Conservation (phyloP, 1,140 invertebrate genomes). For the Agraylea sexmaculata region DNA sequence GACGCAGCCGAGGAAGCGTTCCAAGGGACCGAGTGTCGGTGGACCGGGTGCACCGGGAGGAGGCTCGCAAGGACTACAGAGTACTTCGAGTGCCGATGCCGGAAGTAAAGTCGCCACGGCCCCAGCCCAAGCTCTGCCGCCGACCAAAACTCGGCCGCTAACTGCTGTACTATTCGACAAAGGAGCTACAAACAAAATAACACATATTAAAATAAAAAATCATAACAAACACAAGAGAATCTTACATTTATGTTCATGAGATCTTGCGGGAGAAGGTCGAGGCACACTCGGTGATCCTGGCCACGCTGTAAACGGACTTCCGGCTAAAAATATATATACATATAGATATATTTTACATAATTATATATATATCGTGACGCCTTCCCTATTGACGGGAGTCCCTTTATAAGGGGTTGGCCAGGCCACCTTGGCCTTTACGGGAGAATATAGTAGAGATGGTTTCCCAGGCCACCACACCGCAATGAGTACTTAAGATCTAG, state of each 20-base stretch:
- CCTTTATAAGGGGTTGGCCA: too few relatives aligned
- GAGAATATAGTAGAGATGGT: too few relatives aligned
- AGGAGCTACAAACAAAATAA: conserved; percentile 5
- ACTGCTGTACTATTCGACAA: conserved; percentile 14
- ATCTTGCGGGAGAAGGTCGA: conserved; percentile 60
- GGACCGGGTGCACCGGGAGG: conserved; percentile 54
- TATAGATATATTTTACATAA: conserved; percentile 1
- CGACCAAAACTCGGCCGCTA: conserved; percentile 26
- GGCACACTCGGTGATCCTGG: conserved; percentile 80
- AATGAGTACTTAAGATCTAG: too few relatives aligned
- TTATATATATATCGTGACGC: too few relatives aligned
- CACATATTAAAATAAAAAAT: not conserved
- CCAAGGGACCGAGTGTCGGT: conserved; percentile 61
- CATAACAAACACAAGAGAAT: too few relatives aligned
- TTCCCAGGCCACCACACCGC: too few relatives aligned
- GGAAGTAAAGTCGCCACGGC: conserved; percentile 83
- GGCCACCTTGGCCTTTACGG: too few relatives aligned
- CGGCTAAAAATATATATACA: conserved; percentile 5
- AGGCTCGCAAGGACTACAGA: conserved; percentile 67
- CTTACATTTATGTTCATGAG: conserved; percentile 36
- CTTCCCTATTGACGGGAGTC: too few relatives aligned
- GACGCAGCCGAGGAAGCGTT: conserved; percentile 88
- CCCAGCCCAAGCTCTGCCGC: conserved; percentile 71
- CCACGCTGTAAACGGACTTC: conserved; percentile 48
- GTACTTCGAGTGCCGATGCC: conserved; percentile 74